Evolutionary conservation across 2,797 vertebrate genomes (phyloP).

Genomic region (Aldrovandia affinis): DNA sequence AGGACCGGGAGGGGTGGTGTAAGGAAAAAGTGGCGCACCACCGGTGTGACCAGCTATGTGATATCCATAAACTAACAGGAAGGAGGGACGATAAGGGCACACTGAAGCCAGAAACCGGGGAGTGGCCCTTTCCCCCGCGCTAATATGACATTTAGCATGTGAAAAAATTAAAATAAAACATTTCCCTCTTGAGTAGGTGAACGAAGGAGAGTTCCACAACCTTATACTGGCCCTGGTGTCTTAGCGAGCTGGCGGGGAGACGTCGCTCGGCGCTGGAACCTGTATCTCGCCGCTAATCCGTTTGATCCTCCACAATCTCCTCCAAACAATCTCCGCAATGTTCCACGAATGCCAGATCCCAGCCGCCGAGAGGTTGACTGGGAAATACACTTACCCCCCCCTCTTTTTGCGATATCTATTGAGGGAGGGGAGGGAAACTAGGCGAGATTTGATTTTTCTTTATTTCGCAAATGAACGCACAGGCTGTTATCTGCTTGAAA

Average conservation of each 20-base stretch:
- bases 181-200: background rate
- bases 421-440: background rate
- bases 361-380: slow-evolving; percentile 26
- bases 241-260: background rate
- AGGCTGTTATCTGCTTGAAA: slow-evolving; percentile 48
- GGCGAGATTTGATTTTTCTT: slow-evolving; percentile 57
- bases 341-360: slow-evolving; percentile 42
- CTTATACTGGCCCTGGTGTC: background rate
- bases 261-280: slow-evolving; percentile 33
- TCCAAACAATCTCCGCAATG: slow-evolving; percentile 30
- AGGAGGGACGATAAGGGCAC: background rate
- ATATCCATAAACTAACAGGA: background rate
- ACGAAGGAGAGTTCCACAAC: background rate
- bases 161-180: no score
- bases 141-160: background rate
- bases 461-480: slow-evolving; percentile 52
- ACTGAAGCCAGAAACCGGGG: background rate
- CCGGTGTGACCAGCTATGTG: background rate
- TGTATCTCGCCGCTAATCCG: slow-evolving; percentile 39
- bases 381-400: slow-evolving; percentile 57
- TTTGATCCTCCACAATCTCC: slow-evolving; percentile 49
- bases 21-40: background rate
- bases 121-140: background rate
- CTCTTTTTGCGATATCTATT: slow-evolving; percentile 13
- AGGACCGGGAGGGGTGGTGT: background rate